Base-by-base conservation (phyloP, 53 echinoderm and acorn worm genomes). In the Holothuria leucospilota region DNA sequence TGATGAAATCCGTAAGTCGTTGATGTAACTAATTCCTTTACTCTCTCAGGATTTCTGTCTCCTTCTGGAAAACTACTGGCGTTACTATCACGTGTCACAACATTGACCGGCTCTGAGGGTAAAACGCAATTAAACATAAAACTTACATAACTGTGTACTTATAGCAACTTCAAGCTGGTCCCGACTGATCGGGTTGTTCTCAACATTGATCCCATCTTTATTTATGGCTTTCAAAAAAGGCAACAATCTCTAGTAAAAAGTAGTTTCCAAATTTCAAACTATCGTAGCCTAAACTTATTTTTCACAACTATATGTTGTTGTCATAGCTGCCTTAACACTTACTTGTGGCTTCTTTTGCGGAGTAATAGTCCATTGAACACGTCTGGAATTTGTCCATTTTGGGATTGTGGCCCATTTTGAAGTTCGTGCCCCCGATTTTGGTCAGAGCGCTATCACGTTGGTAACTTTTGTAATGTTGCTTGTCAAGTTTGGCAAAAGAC, bases 61-160 rank as follows among this genome's bases (percentile, higher is more conserved):
- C 99, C 99, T 62, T 91, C 92, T 20, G 99, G 99, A 53, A 99
- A 90, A 62, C 93, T 95, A 71, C 96, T 96, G 23, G 89, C 93
- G 77, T 96, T 96, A 84, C 93, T 96, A 78, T 96, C 96, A 61
- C 93, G 93, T 18, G 94, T 87, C 16, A 96, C 88, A 39, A 69
- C 40, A 77, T 87, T 87, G 34, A 85, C 89, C 46, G 56, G 73
- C n/a, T 82, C 94, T 94, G 91, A 29, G 66, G 4, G 11, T 8
- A 11, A 59, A 28, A 80, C 0, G 18, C 0, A 80, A 25, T 67
- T 29, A 21, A 0, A 67, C 27, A 12, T 29, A 67, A 13, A 56
- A 56, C 6, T 15, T 56, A 1, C 56, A 56, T 16, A 16, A 49
- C 49, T 13, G 49, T 49, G 13, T 0, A n/a, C n/a, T n/a, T n/a